Base-by-base conservation (phyloP, 2,113 vertebrate genomes). In the Oreochromis niloticus region DNA sequence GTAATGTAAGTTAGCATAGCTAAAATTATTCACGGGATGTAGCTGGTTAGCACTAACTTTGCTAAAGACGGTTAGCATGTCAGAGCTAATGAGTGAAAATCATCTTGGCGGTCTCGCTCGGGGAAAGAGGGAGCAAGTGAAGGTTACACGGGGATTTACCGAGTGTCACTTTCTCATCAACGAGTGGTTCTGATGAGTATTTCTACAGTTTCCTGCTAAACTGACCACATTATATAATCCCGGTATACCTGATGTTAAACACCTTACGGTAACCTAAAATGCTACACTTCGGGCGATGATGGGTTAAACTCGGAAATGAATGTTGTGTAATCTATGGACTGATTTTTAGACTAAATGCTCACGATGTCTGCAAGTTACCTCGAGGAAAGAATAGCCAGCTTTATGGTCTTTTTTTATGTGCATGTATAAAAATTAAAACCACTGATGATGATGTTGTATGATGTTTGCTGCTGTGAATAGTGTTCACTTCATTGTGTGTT, bases 31-130 rank as follows among this genome's bases (percentile, higher is more conserved):
- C 39, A 3, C 5, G 3, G n/a, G 55, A 22, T 87, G 41, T 59
- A 63, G 86, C 90, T 3, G 9, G 80, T 61, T 92, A 91, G 85
- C 91, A 59, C 4, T 17, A 83, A 91, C 82, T 93, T 93, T 52
- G 94, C 87, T 93, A 93, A 54, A 34, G 61, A 43, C 39, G 52
- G 41, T 82, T 93, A 94, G 91, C 91, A 22, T 46, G 2, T 10
- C 43, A 1, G 6, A 36, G 95, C 90, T 90, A 86, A 86, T 57
- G 85, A 41, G 56, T 48, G 55, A 22, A 86, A 41, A 61, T 14
- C 19, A 2, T 66, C 14, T 84, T 86, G 89, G 85, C 85, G 90
- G 81, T 80, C 48, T 52, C 54, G 61, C 16, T 75, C 17, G n/a
- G 57, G 4, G 39, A 22, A 7, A 39, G 17, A 46, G n/a, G 30